Percentiles rank a stretch among this genome's conserved stretches.
phyloP scores from a whole-genome alignment of 2,888 invertebrate genomes.

The Agrotis puta region DNA sequence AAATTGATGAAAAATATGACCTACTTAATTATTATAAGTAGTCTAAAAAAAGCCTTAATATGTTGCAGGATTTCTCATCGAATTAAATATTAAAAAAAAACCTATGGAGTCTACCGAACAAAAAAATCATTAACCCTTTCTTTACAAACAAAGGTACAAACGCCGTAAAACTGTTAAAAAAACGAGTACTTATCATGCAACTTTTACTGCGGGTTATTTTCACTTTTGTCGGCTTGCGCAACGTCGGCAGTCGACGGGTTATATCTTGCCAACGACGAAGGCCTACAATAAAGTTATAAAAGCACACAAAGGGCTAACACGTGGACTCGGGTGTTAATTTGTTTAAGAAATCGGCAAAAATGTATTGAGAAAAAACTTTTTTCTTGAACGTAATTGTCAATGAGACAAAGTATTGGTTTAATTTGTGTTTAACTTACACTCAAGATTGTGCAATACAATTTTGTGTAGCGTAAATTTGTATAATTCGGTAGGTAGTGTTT shows the following conservation, averaged over 20 bases:
- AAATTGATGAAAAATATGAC: conserved; percentile 1
- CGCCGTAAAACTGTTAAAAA: conserved; percentile 66
- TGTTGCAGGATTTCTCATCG: not conserved
- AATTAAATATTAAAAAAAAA: not conserved
- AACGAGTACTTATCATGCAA: conserved; percentile 69
- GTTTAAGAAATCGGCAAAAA: conserved; percentile 78
- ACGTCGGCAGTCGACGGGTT: conserved; percentile 65
- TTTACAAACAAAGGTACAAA: conserved; percentile 62
- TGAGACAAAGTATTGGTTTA: conserved; percentile 61
- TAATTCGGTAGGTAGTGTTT: not conserved
- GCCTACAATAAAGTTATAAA: conserved; percentile 82
- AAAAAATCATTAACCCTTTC: conserved; percentile 68
- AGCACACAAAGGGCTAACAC: conserved; percentile 85
- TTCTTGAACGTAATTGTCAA: conserved; percentile 65
- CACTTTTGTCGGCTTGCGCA: conserved; percentile 89
- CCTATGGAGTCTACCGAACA: not conserved
- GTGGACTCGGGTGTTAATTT: conserved; percentile 86
- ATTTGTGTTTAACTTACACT: conserved; percentile 21
- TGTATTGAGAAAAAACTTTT: conserved; percentile 54
- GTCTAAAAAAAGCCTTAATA: not conserved
- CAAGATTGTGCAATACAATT: conserved; percentile 13
- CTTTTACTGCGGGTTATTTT: conserved; percentile 85
- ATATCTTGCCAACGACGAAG: conserved; percentile 71
- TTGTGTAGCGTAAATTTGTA: not conserved
- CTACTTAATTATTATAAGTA: not conserved